These are phyloP conservation scores for Phycodurus eques DNA, from an alignment of 2,113 vertebrate genomes.

Conservation along the genomic window DNA sequence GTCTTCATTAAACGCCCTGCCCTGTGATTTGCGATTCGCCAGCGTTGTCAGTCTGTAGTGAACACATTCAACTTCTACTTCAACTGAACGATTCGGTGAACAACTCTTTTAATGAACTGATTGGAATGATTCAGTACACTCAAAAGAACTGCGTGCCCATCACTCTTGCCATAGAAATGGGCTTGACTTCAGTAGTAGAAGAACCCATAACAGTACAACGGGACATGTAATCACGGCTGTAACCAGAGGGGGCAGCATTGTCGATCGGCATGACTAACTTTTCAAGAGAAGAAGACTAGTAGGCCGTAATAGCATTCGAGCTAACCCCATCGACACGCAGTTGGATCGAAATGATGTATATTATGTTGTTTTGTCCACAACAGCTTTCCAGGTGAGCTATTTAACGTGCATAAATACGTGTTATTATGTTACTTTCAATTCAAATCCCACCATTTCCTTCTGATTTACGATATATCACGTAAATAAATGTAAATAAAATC, in stretches of 20 bases:
- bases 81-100: no score
- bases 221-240: background rate
- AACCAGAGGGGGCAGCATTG: background rate
- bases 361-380: background rate
- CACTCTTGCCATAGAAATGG: background rate
- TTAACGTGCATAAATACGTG: background rate
- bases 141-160: no score
- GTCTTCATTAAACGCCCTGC: no score
- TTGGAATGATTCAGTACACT: no score
- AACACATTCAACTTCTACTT: no score
- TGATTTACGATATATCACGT: background rate
- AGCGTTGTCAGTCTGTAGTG: no score
- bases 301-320: background rate
- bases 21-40: no score
- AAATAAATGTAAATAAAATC: background rate
- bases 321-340: background rate
- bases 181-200: background rate
- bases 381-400: background rate
- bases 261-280: accelerated
- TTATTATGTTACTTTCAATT: background rate
- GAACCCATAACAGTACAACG: background rate
- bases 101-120: no score
- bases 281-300: background rate
- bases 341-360: background rate
- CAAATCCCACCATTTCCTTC: background rate